Base-by-base conservation (phyloP, 2,113 vertebrate genomes). In the Neoarius graeffei region DNA sequence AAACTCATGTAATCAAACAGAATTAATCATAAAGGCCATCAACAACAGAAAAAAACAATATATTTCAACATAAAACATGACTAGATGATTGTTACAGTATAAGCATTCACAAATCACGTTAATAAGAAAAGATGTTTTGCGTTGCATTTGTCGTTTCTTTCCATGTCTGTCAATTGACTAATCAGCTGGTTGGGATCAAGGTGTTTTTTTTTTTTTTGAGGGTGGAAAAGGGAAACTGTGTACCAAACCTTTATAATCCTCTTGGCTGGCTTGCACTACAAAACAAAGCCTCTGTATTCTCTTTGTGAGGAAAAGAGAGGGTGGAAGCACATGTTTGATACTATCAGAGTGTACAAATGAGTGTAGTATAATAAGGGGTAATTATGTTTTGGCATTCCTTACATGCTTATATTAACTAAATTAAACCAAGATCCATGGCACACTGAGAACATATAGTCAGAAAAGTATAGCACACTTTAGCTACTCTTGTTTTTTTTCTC, bases 311-410 rank as follows among this genome's bases (percentile, higher is more conserved):
- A 90, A 88, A 89, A 85, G 89, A 81, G 62, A 60, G 59, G 81
- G 66, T 73, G 15, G 81, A 86, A 91, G 90, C 84, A 90, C 91
- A 91, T 91, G 92, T 91, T 91, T 91, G 93, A 94, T 94, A 92
- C 89, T 93, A 92, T 93, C 90, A 90, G 90, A 92, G 85, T 92
- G 92, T 93, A 94, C 92, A 93, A 93, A 94, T 92, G 91, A 93
- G 91, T 89, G 88, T 91, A 94, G 94, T 93, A 94, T 93, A 94
- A 95, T 95, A 93, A 94, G 92, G 92, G 91, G 92, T 94, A 95
- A 95, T 94, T 95, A 94, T 93, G 91, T 93, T 93, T 92, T 90
- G 91, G 92, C 94, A 95, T 95, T 95, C 94, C 93, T 81, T 83
- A 85, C 92, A 92, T 94, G 92, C 93, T 93, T 93, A 90, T 90